These are phyloP conservation scores for Recurvirostra avosetta DNA, from an alignment of 2,113 vertebrate genomes.

Conservation along the genomic window DNA sequence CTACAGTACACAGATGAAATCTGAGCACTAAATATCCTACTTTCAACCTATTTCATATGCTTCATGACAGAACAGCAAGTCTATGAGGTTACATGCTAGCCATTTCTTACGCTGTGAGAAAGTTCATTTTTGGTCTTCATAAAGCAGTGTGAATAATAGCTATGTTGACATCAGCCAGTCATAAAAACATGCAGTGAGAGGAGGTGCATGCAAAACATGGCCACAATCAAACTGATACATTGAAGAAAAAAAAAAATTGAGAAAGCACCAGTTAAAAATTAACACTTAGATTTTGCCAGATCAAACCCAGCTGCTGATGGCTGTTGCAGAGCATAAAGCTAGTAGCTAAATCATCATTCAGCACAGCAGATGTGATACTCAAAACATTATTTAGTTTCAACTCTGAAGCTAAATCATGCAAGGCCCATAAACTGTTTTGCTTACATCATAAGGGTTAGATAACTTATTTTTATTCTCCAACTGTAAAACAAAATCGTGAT, in stretches of 20 bases:
- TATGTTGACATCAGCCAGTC: constrained; percentile 62
- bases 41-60: constrained; percentile 60
- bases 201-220: constrained; percentile 74
- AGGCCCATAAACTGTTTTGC: constrained; percentile 64
- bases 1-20: constrained; percentile 62
- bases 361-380: constrained; percentile 64
- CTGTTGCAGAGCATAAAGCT: constrained; percentile 58
- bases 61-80: constrained; percentile 63
- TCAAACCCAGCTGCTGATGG: constrained; percentile 47
- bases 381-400: constrained; percentile 60
- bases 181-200: constrained; percentile 73
- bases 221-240: constrained; percentile 66
- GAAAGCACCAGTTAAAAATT: constrained; percentile 70
- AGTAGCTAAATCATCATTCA: constrained; percentile 59
- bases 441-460: constrained; percentile 56
- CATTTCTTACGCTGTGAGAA: constrained; percentile 33
- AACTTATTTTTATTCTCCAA: constrained; percentile 55
- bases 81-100: constrained; percentile 65
- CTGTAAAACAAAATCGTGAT: constrained; percentile 48
- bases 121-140: constrained; percentile 68
- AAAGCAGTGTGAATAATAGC: constrained; percentile 52
- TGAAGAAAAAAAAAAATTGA: background rate
- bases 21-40: constrained; percentile 65
- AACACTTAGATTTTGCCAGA: constrained; percentile 62
- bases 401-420: constrained; percentile 74